These are phyloP conservation scores for Ophiothrix spiculata DNA, from an alignment of 35 echinoderm and acorn worm genomes.

Conservation along the genomic window DNA sequence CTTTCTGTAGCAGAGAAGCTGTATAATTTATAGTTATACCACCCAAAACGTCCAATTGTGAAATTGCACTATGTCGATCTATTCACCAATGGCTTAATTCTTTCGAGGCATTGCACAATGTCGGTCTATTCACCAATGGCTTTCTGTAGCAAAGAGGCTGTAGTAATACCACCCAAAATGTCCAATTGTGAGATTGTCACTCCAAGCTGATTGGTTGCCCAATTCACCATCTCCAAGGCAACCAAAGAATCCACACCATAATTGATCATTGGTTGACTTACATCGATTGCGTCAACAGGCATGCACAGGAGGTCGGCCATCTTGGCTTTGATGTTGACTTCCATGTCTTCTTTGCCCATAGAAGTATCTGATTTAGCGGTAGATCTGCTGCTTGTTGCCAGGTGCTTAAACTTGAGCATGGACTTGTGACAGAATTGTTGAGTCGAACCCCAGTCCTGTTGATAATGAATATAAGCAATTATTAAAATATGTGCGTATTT, in stretches of 20 bases:
- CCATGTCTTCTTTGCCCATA: conserved; percentile 17
- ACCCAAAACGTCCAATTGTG: no score
- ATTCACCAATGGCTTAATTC: no score
- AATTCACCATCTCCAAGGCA: conserved; percentile 95
- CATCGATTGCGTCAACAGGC: conserved; percentile 64
- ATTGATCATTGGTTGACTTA: conserved; percentile 79
- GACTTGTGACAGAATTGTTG: conserved; percentile 31
- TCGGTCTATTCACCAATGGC: conserved; percentile 49
- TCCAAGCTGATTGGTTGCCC: conserved; percentile 80
- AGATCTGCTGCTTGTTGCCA: not conserved
- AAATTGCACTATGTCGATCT: no score
- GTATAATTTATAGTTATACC: no score
- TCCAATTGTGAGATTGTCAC: conserved; percentile 88
- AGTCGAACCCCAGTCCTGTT: conserved; percentile 31
- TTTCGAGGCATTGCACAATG: no score
- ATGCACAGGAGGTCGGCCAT: conserved; percentile 82
- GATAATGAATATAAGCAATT: no score
- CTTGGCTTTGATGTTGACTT: conserved; percentile 48
- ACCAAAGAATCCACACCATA: conserved; percentile 95
- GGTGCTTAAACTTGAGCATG: conserved; percentile 40
- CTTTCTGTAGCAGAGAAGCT: no score
- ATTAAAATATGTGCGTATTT: no score
- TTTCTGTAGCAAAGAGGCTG: conserved; percentile 68
- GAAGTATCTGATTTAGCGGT: not conserved
- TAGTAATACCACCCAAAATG: conserved; percentile 90